These are phyloP conservation scores for Rhaphigaster nebulosa DNA, from an alignment of 2,888 invertebrate species.

Conservation along the genomic window DNA sequence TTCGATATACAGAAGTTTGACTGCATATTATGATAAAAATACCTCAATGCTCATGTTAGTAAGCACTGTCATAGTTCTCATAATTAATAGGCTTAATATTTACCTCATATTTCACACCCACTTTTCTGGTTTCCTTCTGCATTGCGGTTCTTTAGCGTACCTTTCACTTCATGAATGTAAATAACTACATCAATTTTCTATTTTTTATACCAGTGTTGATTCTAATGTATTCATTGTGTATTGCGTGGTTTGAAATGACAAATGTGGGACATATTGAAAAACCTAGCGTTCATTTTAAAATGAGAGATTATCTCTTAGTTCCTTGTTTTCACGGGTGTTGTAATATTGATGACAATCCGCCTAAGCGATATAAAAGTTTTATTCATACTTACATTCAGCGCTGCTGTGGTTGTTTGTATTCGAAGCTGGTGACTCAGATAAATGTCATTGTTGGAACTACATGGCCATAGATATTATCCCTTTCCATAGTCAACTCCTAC, in stretches of 20 bases:
- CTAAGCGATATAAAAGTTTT: not conserved
- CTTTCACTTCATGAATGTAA: slow-evolving; percentile 36
- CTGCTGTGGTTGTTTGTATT: not conserved
- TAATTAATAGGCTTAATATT: not conserved
- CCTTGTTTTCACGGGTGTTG: not conserved
- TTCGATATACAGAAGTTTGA: no score
- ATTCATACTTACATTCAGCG: not conserved
- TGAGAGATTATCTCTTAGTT: not conserved
- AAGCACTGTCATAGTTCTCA: not conserved
- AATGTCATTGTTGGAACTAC: not conserved
- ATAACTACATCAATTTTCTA: slow-evolving; percentile 19
- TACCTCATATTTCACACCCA: not conserved
- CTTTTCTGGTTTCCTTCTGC: slow-evolving; percentile 20
- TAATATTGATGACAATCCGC: not conserved
- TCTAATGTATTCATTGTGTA: not conserved
- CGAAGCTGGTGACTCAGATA: not conserved
- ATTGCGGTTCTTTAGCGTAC: not conserved
- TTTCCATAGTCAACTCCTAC: not conserved
- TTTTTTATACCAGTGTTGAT: not conserved
- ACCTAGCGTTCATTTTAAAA: not conserved
- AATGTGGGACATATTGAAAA: not conserved
- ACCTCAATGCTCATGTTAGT: not conserved
- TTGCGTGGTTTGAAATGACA: not conserved
- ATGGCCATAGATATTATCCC: not conserved
- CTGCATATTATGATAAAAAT: no score